Percentiles rank a stretch among this genome's conserved stretches.
These are phyloP conservation scores for Drosophila erecta DNA, from an alignment of 1,140 invertebrate species.

Conservation along the genomic window DNA sequence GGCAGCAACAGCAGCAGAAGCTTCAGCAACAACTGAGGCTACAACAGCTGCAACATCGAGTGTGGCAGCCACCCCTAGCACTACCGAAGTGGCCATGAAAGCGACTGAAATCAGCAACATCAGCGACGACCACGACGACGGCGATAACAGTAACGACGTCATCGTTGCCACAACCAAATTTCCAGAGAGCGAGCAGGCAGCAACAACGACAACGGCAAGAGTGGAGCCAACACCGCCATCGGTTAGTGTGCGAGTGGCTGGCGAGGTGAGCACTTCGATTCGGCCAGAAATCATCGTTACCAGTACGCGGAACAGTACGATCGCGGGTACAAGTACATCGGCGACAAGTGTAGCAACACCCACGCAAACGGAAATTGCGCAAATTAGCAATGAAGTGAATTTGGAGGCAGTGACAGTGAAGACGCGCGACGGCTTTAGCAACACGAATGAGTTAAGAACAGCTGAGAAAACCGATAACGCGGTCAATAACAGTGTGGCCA, in stretches of 20 bases:
- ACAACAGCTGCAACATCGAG: conserved; percentile 7
- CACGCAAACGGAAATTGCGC: conserved; percentile 66
- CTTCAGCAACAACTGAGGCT: background rate
- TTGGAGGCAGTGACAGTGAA: conserved; percentile 71
- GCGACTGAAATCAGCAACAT: conserved; percentile 23
- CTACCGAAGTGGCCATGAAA: conserved; percentile 63
- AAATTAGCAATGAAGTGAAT: conserved; percentile 83
- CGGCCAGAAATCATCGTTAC: conserved; percentile 10
- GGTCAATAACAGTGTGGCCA: conserved; percentile 42
- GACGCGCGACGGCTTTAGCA: conserved; percentile 25
- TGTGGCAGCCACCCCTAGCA: conserved; percentile 16
- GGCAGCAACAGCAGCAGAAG: conserved; percentile 5
- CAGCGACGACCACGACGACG: conserved; percentile 29
- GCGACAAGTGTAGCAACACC: conserved; percentile 29
- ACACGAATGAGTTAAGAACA: conserved; percentile 37
- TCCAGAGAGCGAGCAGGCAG: conserved; percentile 34
- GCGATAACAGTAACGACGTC: conserved; percentile 44
- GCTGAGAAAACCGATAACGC: conserved; percentile 61
- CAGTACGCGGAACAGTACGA: conserved; percentile 16
- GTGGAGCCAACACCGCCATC: conserved; percentile 33
- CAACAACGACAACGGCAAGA: conserved; percentile 21
- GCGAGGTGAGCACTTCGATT: conserved; percentile 55
- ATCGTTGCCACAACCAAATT: conserved; percentile 39
- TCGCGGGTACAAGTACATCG: conserved; percentile 26
- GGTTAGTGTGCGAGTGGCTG: conserved; percentile 71